Evolutionary conservation across 2,113 vertebrate genomes (phyloP).

Genomic region (Nibea coibor): DNA sequence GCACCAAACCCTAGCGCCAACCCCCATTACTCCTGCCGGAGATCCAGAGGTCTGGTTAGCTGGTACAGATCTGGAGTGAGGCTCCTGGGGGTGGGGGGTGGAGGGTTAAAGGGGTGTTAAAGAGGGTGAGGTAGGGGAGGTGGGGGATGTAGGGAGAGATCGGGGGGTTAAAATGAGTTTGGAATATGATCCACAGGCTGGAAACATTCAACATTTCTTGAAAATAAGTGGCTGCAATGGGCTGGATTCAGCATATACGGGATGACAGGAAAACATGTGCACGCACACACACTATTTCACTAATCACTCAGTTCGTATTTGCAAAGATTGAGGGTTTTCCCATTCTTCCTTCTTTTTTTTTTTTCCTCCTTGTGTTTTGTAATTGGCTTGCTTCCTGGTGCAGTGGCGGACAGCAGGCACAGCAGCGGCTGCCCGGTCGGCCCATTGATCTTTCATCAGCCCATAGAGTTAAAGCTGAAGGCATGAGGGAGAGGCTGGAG

Average conservation of each 20-base stretch:
- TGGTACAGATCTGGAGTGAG: conserved; percentile 61
- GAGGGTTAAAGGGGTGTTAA: conserved; percentile 65
- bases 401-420: conserved; percentile 72
- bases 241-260: conserved; percentile 10
- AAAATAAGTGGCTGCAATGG: conserved; percentile 30
- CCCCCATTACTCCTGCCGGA: conserved; percentile 59
- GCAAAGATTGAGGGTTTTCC: conserved; percentile 53
- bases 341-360: conserved; percentile 41
- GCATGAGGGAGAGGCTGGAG: conserved; percentile 69
- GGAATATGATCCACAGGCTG: conserved; percentile 62
- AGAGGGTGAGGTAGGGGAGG: conserved; percentile 56
- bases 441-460: conserved; percentile 84
- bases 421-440: conserved; percentile 67
- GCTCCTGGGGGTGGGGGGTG: conserved; percentile 38
- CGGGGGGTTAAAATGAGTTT: conserved; percentile 62
- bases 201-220: conserved; percentile 63
- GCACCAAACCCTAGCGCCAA: conserved; percentile 60
- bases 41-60: conserved; percentile 64
- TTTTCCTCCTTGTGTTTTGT: conserved; percentile 63
- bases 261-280: conserved; percentile 44
- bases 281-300: conserved; percentile 18
- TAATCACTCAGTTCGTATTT: conserved; percentile 59
- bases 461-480: conserved; percentile 73
- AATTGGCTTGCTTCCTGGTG: conserved; percentile 77
- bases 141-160: conserved; percentile 37